Evolutionary conservation across 2,797 vertebrate genomes (phyloP).

Genomic region (Ctenopoma kingsleyae): DNA sequence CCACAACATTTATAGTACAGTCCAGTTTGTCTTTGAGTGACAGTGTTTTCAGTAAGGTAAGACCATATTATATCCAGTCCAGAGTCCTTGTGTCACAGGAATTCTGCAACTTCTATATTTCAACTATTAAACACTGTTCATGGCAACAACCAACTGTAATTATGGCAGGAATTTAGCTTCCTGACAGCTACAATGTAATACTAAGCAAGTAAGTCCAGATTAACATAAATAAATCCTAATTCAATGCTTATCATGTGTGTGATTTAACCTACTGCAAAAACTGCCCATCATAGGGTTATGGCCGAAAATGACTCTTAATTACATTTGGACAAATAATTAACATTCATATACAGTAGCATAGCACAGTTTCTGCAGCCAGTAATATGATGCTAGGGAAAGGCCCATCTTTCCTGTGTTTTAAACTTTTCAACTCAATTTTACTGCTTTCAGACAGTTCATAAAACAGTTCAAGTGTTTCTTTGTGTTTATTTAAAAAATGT

Average conservation of each 20-base stretch:
- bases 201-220: background rate
- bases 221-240: background rate
- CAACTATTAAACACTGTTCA: slow-evolving; percentile 52
- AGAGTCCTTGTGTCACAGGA: slow-evolving; percentile 59
- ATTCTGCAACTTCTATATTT: slow-evolving; percentile 64
- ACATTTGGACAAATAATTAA: slow-evolving; percentile 2
- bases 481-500: too few relatives aligned
- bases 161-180: slow-evolving; percentile 38
- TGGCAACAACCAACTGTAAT: slow-evolving; percentile 47
- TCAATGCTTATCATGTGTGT: background rate
- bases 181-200: background rate
- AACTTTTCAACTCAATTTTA: too few relatives aligned
- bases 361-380: too few relatives aligned
- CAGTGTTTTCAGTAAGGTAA: slow-evolving; percentile 37
- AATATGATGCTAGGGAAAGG: too few relatives aligned
- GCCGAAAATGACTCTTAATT: background rate
- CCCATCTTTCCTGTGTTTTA: too few relatives aligned
- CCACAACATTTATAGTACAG: slow-evolving; percentile 2
- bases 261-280: background rate
- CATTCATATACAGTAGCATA: too few relatives aligned
- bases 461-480: background rate
- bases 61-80: slow-evolving; percentile 49
- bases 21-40: slow-evolving; percentile 26
- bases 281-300: background rate
- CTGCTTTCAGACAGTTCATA: background rate